Evolutionary conservation across 2,888 invertebrate genomes (phyloP).

Genomic region (Congeria kusceri): DNA sequence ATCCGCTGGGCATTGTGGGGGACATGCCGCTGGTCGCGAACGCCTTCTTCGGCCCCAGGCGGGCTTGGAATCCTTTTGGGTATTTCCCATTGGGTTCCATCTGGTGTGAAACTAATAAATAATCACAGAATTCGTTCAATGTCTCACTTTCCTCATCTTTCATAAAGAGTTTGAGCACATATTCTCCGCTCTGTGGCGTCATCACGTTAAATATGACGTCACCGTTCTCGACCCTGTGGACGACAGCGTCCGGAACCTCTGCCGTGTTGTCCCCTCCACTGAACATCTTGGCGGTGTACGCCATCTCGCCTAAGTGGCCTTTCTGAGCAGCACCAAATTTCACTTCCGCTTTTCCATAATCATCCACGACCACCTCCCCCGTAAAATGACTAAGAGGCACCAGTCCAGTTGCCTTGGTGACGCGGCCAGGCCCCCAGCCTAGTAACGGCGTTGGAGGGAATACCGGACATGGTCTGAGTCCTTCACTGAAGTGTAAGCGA

Average conservation of each 20-base stretch:
- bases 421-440: conserved; percentile 81
- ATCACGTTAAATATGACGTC: conserved; percentile 68
- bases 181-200: conserved; percentile 67
- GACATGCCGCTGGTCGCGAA: conserved; percentile 56
- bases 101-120: conserved; percentile 67
- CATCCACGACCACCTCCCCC: conserved; percentile 63
- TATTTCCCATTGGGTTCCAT: conserved; percentile 62
- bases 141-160: conserved; percentile 46
- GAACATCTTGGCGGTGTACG: conserved; percentile 60
- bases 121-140: conserved; percentile 65
- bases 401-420: conserved; percentile 56
- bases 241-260: conserved; percentile 62
- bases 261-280: conserved; percentile 61
- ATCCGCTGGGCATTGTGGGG: conserved; percentile 61
- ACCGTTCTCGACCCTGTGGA: conserved; percentile 69
- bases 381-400: conserved; percentile 70
- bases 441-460: conserved; percentile 78
- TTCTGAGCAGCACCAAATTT: conserved; percentile 60
- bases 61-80: conserved; percentile 64
- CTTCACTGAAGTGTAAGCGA: conserved; percentile 28
- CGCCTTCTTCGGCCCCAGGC: conserved; percentile 64
- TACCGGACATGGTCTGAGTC: conserved; percentile 59
- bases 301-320: conserved; percentile 54
- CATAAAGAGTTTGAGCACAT: conserved; percentile 62
- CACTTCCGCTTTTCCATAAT: conserved; percentile 65